Percentiles rank a stretch among this genome's conserved stretches.
These are phyloP conservation scores for Cirrhinus mrigala DNA, from an alignment of 2,797 vertebrate genomes.

Conservation along the genomic window DNA sequence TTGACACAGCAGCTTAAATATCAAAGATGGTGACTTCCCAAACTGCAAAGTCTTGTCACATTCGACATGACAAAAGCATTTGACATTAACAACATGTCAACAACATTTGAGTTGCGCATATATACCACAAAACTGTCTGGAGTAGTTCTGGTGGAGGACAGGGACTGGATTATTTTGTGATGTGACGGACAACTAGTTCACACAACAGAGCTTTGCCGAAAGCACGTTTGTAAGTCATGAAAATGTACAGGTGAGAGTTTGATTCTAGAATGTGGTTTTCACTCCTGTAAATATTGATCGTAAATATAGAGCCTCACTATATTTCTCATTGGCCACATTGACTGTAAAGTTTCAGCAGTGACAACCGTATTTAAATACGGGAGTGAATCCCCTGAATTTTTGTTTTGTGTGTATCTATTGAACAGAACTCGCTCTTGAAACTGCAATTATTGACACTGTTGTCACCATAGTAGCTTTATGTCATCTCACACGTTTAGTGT, in stretches of 20 bases:
- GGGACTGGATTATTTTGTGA: background rate
- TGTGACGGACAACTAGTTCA: background rate
- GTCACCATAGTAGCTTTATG: no score
- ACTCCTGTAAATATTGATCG: background rate
- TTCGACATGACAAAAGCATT: background rate
- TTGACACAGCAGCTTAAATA: background rate
- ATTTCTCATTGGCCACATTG: background rate
- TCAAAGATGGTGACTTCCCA: background rate
- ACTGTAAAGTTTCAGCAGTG: background rate
- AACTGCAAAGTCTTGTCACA: background rate
- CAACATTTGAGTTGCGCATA: background rate
- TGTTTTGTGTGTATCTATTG: no score
- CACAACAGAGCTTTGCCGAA: background rate
- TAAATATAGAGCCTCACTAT: no score
- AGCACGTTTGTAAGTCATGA: background rate
- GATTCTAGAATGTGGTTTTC: background rate
- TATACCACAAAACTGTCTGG: background rate
- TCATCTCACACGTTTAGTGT: background rate
- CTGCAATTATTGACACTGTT: no score
- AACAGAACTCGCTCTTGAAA: no score
- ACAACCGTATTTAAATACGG: background rate
- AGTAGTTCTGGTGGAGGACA: background rate
- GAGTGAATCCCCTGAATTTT: background rate
- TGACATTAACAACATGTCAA: background rate
- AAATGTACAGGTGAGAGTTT: background rate